Base-by-base conservation (phyloP, 1,140 invertebrate genomes). In the Megathymus violae region DNA sequence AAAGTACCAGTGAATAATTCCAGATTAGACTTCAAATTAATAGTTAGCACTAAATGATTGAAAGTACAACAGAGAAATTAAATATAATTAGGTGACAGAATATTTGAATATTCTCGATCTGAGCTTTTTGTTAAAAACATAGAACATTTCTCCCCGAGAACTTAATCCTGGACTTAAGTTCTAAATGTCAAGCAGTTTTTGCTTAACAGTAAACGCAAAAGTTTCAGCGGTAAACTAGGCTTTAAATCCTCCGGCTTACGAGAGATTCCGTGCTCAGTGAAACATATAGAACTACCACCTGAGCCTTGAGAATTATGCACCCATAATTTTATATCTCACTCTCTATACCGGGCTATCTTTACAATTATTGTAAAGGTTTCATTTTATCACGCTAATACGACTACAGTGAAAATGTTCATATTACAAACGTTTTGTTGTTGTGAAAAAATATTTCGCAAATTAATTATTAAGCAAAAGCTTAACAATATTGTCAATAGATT, bases 241-340 rank as follows among this genome's bases (percentile, higher is more conserved):
- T 68, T 56, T 68, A 76, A 76, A 80, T 68, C 68, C 64, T 38
- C 31, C 64, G 68, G 68, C 75, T 81, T 78, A 81, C 51, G 68
- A 69, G 64, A 60, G 46, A 74, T 68, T 66, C 58, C 65, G 51
- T 36, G 54, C 46, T 59, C 31, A 64, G 60, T 64, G 56, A 66
- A 67, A 73, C 65, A 61, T 63, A 67, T 59, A 43, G 54, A 58
- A 48, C 27, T 36, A 15, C 27, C 76, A 79, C 71, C 76, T 79
- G 76, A 67, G 67, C 54, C 69, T 51, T 16, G 36, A n/a, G 63
- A 76, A 73, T 74, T 78, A 74, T 76, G 75, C 48, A 65, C 66
- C 54, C 62, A 63, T 70, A 71, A 71, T 68, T 56, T 69, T 74
- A 78, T 69, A 52, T 51, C 11, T 59, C 41, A 47, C 31, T 47